These are phyloP conservation scores for Cordilura impudica DNA, from an alignment of 2,888 invertebrate genomes.

Conservation along the genomic window DNA sequence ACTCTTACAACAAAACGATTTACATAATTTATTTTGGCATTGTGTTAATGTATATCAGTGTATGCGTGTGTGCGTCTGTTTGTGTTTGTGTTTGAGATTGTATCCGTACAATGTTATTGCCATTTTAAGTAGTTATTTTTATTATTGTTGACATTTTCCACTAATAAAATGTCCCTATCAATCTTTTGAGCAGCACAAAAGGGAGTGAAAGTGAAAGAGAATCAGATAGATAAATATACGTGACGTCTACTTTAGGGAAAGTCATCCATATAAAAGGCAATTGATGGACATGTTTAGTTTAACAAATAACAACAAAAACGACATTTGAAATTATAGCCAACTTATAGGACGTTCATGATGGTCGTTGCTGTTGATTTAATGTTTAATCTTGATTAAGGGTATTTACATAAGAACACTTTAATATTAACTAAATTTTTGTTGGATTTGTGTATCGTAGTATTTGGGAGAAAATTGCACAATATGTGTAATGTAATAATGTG, in stretches of 20 bases:
- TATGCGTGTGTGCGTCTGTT: background rate
- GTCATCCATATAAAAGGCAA: slow-evolving; percentile 9
- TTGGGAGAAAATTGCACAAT: no score
- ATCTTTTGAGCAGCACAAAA: slow-evolving; percentile 12
- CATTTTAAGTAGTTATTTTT: background rate
- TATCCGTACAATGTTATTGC: slow-evolving; percentile 15
- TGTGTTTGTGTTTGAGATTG: background rate
- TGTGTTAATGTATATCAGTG: slow-evolving; percentile 4
- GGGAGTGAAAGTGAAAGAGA: background rate
- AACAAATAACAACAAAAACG: background rate
- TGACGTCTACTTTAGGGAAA: slow-evolving; percentile 1
- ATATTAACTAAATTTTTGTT: slow-evolving; percentile 15
- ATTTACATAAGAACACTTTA: slow-evolving; percentile 34
- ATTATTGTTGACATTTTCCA: slow-evolving; percentile 26
- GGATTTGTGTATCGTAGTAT: no score
- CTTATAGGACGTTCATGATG: background rate
- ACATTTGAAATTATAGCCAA: slow-evolving; percentile 9
- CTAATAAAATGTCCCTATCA: slow-evolving; percentile 20
- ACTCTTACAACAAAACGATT: slow-evolving; percentile 11
- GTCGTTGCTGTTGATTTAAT: background rate
- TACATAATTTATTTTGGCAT: slow-evolving; percentile 52
- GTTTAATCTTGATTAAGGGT: slow-evolving; percentile 20
- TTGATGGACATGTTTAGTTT: slow-evolving; percentile 32
- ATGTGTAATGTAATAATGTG: no score
- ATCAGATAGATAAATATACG: background rate